Percentiles rank a stretch among this genome's conserved stretches.
phyloP scores from a whole-genome alignment of 2,797 vertebrate genomes.

The Mormyrops boulengeri region DNA sequence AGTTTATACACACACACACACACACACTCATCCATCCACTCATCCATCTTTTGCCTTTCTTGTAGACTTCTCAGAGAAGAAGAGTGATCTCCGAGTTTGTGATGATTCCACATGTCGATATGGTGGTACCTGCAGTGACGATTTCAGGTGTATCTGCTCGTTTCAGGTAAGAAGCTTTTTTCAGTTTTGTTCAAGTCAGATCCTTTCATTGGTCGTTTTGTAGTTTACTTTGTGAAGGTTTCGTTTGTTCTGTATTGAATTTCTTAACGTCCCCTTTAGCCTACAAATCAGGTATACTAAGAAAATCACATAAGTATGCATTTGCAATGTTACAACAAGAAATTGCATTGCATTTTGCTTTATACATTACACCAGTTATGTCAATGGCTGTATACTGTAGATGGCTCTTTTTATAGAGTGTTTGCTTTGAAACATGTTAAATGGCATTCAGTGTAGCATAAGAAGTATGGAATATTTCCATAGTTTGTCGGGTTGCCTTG shows the following conservation, averaged over 20 bases:
- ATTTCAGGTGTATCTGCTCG: conserved; percentile 84
- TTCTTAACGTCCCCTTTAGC: background rate
- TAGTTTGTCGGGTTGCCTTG: no score
- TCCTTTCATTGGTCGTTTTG: background rate
- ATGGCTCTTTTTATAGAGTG: background rate
- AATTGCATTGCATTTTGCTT: background rate
- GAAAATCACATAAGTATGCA: background rate
- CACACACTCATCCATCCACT: background rate
- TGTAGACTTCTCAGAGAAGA: conserved; percentile 79
- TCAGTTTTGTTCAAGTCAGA: background rate
- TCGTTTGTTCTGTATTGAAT: background rate
- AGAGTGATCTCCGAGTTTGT: conserved; percentile 76
- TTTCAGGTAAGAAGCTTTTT: conserved; percentile 75
- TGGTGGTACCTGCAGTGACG: conserved; percentile 84
- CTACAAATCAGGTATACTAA: background rate
- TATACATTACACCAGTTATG: background rate
- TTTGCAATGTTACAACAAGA: background rate
- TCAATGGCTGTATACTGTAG: background rate
- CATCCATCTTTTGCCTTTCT: conserved; percentile 1
- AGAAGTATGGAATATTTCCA: no score
- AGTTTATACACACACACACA: background rate
- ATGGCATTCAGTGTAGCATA: background rate
- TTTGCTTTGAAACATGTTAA: background rate
- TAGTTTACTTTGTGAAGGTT: background rate
- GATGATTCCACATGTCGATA: conserved; percentile 85